These are phyloP conservation scores for Ambastaia sidthimunki DNA, from an alignment of 2,797 vertebrate genomes.

Conservation along the genomic window DNA sequence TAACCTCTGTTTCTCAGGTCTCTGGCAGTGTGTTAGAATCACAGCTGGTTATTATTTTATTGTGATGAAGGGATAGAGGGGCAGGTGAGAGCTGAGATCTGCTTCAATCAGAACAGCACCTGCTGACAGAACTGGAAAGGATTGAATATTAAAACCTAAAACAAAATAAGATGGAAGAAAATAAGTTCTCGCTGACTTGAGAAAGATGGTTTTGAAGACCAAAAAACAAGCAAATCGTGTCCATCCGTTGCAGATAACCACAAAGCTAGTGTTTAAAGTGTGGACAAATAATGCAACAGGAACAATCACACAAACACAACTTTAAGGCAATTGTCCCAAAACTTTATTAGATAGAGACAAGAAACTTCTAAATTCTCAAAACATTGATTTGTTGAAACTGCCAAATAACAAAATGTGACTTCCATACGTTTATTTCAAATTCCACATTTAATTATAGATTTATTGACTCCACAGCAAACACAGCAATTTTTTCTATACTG, in stretches of 20 bases:
- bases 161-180: neutral
- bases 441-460: too few relatives aligned
- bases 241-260: neutral
- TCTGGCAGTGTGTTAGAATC: slow-evolving; percentile 20
- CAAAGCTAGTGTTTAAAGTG: too few relatives aligned
- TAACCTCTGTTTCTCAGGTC: neutral
- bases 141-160: neutral
- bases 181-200: slow-evolving; percentile 8
- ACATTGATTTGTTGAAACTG: too few relatives aligned
- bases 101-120: neutral
- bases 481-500: too few relatives aligned
- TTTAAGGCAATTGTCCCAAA: too few relatives aligned
- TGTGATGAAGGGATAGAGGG: slow-evolving; percentile 32
- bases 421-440: too few relatives aligned
- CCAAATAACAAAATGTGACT: too few relatives aligned
- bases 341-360: too few relatives aligned
- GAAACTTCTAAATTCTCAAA: too few relatives aligned
- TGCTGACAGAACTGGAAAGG: neutral
- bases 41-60: slow-evolving; percentile 37
- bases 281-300: too few relatives aligned
- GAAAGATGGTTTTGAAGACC: neutral
- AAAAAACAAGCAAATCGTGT: slow-evolving; percentile 13
- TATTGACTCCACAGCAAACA: too few relatives aligned
- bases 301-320: too few relatives aligned
- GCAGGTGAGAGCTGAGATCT: neutral